Evolutionary conservation across 2,888 invertebrate species (phyloP).

Genomic region (Leptinotarsa juncta): DNA sequence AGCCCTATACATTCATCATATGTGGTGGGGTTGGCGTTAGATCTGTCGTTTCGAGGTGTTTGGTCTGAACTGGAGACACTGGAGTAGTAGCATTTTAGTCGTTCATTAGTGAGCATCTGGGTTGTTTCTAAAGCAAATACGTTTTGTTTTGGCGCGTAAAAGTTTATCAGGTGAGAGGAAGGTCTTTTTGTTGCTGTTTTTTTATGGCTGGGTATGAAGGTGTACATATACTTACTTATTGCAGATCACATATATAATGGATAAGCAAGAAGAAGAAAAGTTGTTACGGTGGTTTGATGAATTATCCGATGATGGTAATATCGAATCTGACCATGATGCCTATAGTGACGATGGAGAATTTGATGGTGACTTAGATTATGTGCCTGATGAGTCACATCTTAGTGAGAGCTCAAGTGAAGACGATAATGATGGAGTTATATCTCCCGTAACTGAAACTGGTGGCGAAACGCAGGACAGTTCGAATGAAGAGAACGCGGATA

Average conservation of each 20-base stretch:
- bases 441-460: not conserved
- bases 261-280: not conserved
- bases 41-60: constrained; percentile 9
- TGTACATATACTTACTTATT: constrained; percentile 5
- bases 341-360: constrained; percentile 7
- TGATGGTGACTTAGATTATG: constrained; percentile 9
- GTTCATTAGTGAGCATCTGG: not conserved
- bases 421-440: constrained; percentile 5
- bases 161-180: constrained; percentile 4
- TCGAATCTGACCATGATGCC: constrained; percentile 3
- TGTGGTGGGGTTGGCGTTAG: constrained; percentile 7
- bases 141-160: constrained; percentile 4
- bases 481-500: constrained; percentile 1
- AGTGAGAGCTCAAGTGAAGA: constrained; percentile 7
- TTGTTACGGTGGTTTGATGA: constrained; percentile 7
- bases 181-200: not conserved
- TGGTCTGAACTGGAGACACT: not conserved
- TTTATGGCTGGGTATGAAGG: constrained; percentile 1
- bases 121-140: constrained; percentile 4
- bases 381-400: constrained; percentile 7
- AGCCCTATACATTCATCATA: constrained; percentile 2
- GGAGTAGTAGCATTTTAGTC: constrained; percentile 1
- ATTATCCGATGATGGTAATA: constrained; percentile 9
- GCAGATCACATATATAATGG: not conserved
- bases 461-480: constrained; percentile 1